These are phyloP conservation scores for Zaprionus davidi DNA, from an alignment of 1,140 invertebrate genomes.

Conservation along the genomic window DNA sequence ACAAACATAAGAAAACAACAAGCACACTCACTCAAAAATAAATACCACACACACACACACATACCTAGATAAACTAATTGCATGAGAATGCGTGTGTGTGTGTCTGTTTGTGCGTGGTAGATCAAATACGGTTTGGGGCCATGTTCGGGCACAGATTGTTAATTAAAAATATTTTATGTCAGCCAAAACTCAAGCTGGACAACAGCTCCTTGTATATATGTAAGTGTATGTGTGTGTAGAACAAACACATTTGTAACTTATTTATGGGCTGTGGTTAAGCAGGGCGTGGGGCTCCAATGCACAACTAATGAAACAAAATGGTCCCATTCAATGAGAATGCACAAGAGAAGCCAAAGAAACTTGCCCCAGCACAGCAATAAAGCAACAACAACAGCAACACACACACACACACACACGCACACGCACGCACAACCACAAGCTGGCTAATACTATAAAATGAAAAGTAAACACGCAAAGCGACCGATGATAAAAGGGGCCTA, in stretches of 20 bases:
- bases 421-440: constrained; percentile 18
- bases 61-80: constrained; percentile 8
- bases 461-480: constrained; percentile 56
- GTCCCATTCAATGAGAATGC: constrained; percentile 26
- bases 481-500: constrained; percentile 31
- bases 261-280: constrained; percentile 31
- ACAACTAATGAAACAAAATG: constrained; percentile 53
- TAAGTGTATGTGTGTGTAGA: constrained; percentile 1
- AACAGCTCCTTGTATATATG: background rate
- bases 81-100: background rate
- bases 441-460: constrained; percentile 62
- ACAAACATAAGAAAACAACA: constrained; percentile 70
- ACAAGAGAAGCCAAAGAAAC: constrained; percentile 32
- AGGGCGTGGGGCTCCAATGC: constrained; percentile 20
- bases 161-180: constrained; percentile 74
- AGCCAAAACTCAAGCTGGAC: constrained; percentile 15
- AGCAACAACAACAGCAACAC: background rate
- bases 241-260: constrained; percentile 44
- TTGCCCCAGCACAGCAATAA: constrained; percentile 20
- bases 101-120: constrained; percentile 20
- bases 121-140: constrained; percentile 48
- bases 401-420: background rate
- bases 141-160: constrained; percentile 61
- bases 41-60: constrained; percentile 26
- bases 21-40: constrained; percentile 51